Evolutionary conservation across 2,888 invertebrate genomes (phyloP), one percentile per base, ranked within the genome.

Genomic region (Tiphia femorata): DNA sequence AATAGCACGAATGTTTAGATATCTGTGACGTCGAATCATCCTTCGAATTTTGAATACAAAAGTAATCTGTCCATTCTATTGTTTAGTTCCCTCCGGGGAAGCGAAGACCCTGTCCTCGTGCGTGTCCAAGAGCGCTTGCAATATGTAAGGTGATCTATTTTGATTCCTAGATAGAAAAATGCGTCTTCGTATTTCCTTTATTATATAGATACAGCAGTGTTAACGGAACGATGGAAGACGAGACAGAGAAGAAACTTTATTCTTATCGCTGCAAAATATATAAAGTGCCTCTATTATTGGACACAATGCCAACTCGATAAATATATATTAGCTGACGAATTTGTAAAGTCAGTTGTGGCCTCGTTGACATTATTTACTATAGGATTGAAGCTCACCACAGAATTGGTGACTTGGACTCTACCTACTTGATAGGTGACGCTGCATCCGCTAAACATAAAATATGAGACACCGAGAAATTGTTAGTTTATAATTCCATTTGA

Each of bases 341-440:
- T 46, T 29, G 41, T 42, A 12, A 43, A 10, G n/a, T 58, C 58
- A 0, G 14, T 49, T 10, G 19, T 49, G 7, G n/a, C 16, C 10
- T 55, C 58, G 1, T 6, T 43, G 10, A 47, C 56, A 49, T 53
- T 57, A 42, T 52, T 60, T 35, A 30, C 47, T 33, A 42, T 59
- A 10, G 49, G 49, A 29, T 1, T 37, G 6, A 43, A 29, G 8
- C 37, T 47, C 12, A 37, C 19, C 7, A 17, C 1, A 16, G 38
- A 55, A 54, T 1, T 58, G 5, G 17, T 40, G 2, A 14, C 23
- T 6, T 48, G 25, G 29, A 35, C 37, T 20, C 10, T 57, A 17
- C 8, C 3, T 3, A 8, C 37, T 2, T n/a, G n/a, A n/a, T n/a
- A n/a, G n/a, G n/a, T n/a, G n/a, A n/a, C n/a, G n/a, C n/a, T n/a